Base-by-base conservation (phyloP, 2,888 invertebrate genomes). In the Oxyteleia sp. region DNA sequence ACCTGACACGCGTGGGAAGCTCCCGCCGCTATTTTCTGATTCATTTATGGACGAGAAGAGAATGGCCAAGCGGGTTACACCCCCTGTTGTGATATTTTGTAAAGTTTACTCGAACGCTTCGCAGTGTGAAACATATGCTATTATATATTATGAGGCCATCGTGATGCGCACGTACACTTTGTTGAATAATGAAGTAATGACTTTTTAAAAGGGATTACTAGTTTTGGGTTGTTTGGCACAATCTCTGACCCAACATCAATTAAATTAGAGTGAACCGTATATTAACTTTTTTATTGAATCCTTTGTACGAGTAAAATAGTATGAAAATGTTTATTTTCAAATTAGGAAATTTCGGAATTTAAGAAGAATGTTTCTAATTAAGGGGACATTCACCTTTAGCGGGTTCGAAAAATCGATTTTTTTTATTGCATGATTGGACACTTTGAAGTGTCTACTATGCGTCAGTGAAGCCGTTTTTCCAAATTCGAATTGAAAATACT, bases 1-100 rank as follows among this genome's bases (percentile, higher is more conserved):
- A 88, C 93, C 79, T 49, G 92, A 82, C 93, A 93, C 93, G 93
- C 93, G 93, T 90, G 90, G 89, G 91, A 92, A 91, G 91, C 91
- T 89, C 91, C 91, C 90, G 90, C 89, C 89, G 88, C 86, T 91
- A 90, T 91, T 92, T 92, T 92, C 90, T 90, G 91, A 92, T 92
- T 92, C 92, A 90, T 91, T 91, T 91, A 88, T 84, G 83, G 86
- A 76, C 78, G 55, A 59, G 69, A 78, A 85, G 84, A 87, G 85
- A 87, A 87, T 76, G 79, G 85, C 83, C 82, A 82, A 85, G 80
- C 78, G 79, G 85, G 80, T 85, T 85, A 84, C 87, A 86, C 91
- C 91, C 91, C 92, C 92, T 88, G 90, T 89, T 84, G 93, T 86
- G 92, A 91, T 92, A 91, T 92, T 93, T 92, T 92, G 90, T 91